phyloP scores from a whole-genome alignment of 2,797 vertebrate species.

The Enteromius argenteus region DNA sequence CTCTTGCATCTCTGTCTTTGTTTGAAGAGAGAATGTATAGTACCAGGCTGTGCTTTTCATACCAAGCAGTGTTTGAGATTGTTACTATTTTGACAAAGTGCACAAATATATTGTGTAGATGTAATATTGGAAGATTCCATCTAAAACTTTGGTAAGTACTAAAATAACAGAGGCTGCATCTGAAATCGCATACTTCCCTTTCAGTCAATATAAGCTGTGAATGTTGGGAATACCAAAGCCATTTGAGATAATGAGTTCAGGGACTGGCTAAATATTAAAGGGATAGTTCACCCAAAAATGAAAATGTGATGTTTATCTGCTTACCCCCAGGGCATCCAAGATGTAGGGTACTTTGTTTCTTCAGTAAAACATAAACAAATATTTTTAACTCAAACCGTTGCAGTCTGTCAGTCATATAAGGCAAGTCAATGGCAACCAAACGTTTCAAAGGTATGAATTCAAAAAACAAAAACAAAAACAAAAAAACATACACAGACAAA shows the following conservation, averaged over 20 bases:
- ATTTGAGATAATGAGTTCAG: not conserved
- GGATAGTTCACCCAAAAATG: too few species aligned
- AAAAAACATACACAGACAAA: too few species aligned
- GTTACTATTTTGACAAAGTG: not conserved
- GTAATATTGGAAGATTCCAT: not conserved
- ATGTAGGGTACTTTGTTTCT: too few species aligned
- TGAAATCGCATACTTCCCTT: not conserved
- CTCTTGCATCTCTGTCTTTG: slow-evolving; percentile 21
- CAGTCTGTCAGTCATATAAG: too few species aligned
- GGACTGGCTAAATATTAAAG: not conserved
- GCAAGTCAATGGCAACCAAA: too few species aligned
- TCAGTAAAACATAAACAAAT: too few species aligned
- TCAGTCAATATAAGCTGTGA: not conserved
- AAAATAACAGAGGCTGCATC: slow-evolving; percentile 2
- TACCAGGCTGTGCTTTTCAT: not conserved
- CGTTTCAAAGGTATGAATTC: too few species aligned
- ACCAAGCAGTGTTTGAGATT: not conserved
- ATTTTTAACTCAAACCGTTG: too few species aligned
- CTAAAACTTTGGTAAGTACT: not conserved
- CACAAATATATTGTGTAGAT: not conserved
- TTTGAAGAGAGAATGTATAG: slow-evolving; percentile 21
- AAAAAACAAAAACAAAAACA: too few species aligned
- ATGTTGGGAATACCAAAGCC: not conserved
- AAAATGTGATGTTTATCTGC: too few species aligned
- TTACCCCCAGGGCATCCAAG: too few species aligned